Conservation (phyloP, 2,113 vertebrate genomes). For the Siniperca chuatsi region DNA sequence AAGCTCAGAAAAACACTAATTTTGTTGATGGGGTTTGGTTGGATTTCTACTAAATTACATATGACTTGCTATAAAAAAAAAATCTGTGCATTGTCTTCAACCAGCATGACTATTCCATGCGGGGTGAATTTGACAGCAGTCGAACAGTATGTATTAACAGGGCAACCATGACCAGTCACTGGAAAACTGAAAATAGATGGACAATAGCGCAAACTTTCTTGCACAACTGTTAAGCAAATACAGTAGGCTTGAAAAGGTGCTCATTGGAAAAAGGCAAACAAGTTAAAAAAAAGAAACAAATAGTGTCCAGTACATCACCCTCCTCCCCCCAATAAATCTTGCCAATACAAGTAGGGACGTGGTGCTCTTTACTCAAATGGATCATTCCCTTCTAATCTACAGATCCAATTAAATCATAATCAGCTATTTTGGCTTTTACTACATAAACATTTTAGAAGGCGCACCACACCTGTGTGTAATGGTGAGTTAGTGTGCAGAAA, state of each 20-base stretch:
- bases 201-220: conserved; percentile 49
- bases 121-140: conserved; percentile 31
- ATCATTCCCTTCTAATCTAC: conserved; percentile 1
- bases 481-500: conserved; percentile 39
- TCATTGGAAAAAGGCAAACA: conserved; percentile 63
- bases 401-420: neutral
- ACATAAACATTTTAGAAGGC: conserved; percentile 37
- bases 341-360: neutral
- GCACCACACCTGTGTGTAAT: conserved; percentile 34
- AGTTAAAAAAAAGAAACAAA: conserved; percentile 22
- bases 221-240: conserved; percentile 56
- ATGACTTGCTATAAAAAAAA: neutral
- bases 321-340: neutral
- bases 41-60: conserved; percentile 4
- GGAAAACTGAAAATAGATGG: conserved; percentile 4
- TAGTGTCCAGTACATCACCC: neutral
- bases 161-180: conserved; percentile 23
- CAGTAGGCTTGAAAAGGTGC: conserved; percentile 41
- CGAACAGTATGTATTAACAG: conserved; percentile 13
- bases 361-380: neutral
- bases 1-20: conserved; percentile 29
- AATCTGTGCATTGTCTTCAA: conserved; percentile 5
- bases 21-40: neutral
- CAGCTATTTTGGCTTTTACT: conserved; percentile 10
- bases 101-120: conserved; percentile 22